Base-by-base conservation (phyloP, 2,797 vertebrate genomes). In the Bradypus variegatus region DNA sequence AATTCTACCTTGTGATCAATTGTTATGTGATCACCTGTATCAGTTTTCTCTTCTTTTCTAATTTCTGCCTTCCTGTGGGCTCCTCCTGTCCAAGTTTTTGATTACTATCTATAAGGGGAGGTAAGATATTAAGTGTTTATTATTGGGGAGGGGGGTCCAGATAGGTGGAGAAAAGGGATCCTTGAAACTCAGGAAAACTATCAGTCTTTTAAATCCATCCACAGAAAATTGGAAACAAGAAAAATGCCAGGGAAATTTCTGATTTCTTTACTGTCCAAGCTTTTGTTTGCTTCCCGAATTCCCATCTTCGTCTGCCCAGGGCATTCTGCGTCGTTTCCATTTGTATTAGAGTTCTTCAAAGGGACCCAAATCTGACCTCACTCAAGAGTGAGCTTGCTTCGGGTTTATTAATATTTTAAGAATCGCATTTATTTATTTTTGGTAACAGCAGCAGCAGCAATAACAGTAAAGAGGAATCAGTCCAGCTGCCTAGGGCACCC, bases 61-160 rank as follows among this genome's bases (percentile, higher is more conserved):
- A 72, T 75, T 94, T 41, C 58, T 80, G 79, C 62, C 88, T 96
- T 93, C 65, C 73, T 16, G 14, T 90, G 86, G 91, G 60, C n/a
- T 91, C 75, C 38, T 79, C 55, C 90, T 93, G 93, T 82, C 1
- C 83, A 60, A 36, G 27, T 8, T 80, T 95, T 94, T 89, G 93
- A 48, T 80, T 41, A 21, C 33, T 76, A 8, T 87, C 72, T 38
- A 60, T 50, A 3, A 65, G 89, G 33, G 13, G 67, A 60, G 0
- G 53, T 89, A 92, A 89, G 92, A 96, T 94, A 95, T 8, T 9
- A 38, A 96, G 58, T 86, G 9, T 53, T 87, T 82, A 94, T 92
- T 95, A 75, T 19, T 92, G 88, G 73, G 55, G 55, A 50, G 55
- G 5, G 6, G 18, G 18, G 95, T 80, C 76, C 72, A 2, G 3